Percentiles rank a stretch among this genome's conserved stretches.
Evolutionary conservation across 1,140 invertebrate species (phyloP).

Genomic region (Ostrea denselamellosa): DNA sequence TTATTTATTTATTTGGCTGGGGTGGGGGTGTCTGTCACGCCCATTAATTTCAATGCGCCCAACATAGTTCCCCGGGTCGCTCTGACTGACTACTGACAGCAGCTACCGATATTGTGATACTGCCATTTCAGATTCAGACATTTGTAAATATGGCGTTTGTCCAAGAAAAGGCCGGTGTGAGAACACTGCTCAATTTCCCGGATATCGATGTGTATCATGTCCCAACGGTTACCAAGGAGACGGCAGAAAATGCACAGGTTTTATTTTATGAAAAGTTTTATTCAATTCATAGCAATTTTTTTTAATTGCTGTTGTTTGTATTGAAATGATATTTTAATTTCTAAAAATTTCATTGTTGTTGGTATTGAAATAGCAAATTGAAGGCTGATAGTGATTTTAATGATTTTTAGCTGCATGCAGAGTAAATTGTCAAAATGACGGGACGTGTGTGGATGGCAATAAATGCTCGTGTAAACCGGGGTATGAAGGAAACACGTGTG

Average conservation of each 20-base stretch:
- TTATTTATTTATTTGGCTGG: too few relatives aligned
- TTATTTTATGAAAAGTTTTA: neutral
- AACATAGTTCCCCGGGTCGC: too few relatives aligned
- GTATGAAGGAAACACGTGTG: conserved; percentile 36
- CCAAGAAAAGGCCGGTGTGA: conserved; percentile 30
- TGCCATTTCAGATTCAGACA: conserved; percentile 13
- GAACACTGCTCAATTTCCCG: conserved; percentile 36
- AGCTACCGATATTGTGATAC: neutral
- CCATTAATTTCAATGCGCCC: too few relatives aligned
- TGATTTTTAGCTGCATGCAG: neutral
- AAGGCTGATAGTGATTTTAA: neutral
- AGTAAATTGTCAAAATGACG: conserved; percentile 42
- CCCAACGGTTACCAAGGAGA: conserved; percentile 48
- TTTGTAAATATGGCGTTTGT: conserved; percentile 31
- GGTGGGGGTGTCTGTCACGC: too few relatives aligned
- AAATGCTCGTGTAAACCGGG: conserved; percentile 40
- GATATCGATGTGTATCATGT: conserved; percentile 46
- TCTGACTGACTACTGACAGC: too few relatives aligned
- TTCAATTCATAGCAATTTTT: neutral
- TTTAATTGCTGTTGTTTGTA: neutral
- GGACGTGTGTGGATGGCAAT: conserved; percentile 40
- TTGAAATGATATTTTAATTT: neutral
- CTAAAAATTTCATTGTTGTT: neutral
- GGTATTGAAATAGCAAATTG: neutral
- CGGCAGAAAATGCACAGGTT: conserved; percentile 47